Evolutionary conservation across 2,113 vertebrate genomes (phyloP).

Genomic region (Megaceryle torquata): DNA sequence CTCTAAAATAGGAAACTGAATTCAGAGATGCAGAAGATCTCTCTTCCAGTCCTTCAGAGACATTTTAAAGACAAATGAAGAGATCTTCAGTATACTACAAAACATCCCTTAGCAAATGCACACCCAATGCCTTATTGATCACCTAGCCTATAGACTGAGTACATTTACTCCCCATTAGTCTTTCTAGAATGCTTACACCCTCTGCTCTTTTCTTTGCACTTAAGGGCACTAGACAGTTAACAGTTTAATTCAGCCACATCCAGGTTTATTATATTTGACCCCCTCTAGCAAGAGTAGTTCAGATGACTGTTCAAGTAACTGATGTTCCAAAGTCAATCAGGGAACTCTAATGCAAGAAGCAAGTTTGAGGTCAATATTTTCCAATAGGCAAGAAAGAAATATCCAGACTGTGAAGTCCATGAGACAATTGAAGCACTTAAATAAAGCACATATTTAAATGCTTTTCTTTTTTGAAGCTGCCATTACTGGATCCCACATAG

Average conservation of each 20-base stretch:
- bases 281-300: not conserved
- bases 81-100: not conserved
- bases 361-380: slow-evolving; percentile 9
- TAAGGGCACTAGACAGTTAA: not conserved
- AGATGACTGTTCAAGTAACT: not conserved
- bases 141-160: not conserved
- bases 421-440: slow-evolving; percentile 11
- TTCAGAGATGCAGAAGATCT: not conserved
- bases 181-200: not conserved
- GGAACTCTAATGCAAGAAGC: not conserved
- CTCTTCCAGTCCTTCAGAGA: not conserved
- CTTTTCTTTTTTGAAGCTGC: not conserved
- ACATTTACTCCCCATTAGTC: not conserved
- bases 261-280: not conserved
- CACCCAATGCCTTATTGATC: not conserved
- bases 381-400: slow-evolving; percentile 4
- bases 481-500: not conserved
- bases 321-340: not conserved
- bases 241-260: not conserved
- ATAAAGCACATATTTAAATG: not conserved
- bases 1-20: not conserved
- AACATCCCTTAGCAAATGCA: not conserved
- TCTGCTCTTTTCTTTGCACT: not conserved
- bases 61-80: not conserved
- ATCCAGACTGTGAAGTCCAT: not conserved